phyloP scores from a whole-genome alignment of 35 echinoderm and acorn worm genomes.

The Heliocidaris tuberculata region DNA sequence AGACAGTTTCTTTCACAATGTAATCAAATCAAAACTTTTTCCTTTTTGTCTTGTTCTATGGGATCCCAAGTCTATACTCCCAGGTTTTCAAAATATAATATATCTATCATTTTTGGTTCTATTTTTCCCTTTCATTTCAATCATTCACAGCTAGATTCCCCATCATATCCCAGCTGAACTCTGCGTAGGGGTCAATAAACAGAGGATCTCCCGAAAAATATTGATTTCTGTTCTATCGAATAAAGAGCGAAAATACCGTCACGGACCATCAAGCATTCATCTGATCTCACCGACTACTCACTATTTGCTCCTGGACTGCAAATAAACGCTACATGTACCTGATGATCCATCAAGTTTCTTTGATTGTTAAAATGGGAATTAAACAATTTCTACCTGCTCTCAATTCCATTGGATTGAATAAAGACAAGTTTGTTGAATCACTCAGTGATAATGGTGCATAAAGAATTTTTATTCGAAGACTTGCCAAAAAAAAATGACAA shows the following conservation, averaged over 20 bases:
- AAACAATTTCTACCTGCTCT: constrained; percentile 10
- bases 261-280: background rate
- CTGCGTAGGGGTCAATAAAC: background rate
- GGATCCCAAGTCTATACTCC: no score
- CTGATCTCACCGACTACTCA: background rate
- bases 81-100: background rate
- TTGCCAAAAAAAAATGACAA: background rate
- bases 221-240: background rate
- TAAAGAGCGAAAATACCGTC: background rate
- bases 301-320: background rate
- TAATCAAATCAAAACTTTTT: no score
- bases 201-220: background rate
- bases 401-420: background rate
- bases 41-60: no score
- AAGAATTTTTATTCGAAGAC: background rate
- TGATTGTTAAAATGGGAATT: background rate
- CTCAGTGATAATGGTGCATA: background rate
- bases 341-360: background rate
- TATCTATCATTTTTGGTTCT: background rate
- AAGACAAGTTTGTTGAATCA: background rate
- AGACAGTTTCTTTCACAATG: no score
- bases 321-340: background rate
- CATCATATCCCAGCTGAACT: background rate
- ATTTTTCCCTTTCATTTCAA: background rate
- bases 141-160: background rate